Conservation (phyloP, 2,888 invertebrate species). For the Ypsolopha scabrella region DNA sequence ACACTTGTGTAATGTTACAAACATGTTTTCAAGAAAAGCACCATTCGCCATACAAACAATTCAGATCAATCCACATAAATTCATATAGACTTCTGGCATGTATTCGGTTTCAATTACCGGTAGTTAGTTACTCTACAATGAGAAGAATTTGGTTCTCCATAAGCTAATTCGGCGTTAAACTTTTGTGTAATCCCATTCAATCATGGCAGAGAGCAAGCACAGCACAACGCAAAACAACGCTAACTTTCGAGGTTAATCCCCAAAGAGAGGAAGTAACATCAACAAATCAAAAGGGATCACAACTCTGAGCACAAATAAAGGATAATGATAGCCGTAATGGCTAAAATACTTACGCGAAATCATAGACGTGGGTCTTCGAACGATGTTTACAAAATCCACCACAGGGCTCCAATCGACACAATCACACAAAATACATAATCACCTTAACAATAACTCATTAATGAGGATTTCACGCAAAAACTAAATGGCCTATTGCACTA, state of each 20-base stretch:
- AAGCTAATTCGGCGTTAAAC: no score
- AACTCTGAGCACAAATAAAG: constrained; percentile 20
- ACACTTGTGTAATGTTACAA: no score
- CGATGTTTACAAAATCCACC: constrained; percentile 65
- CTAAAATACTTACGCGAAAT: constrained; percentile 64
- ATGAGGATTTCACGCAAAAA: constrained; percentile 30
- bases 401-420: constrained; percentile 38
- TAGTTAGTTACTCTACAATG: no score
- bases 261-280: constrained; percentile 17
- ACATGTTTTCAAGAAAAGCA: no score
- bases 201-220: background rate
- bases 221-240: constrained; percentile 10
- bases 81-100: no score
- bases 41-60: no score
- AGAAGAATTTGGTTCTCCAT: no score
- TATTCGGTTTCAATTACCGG: no score
- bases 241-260: constrained; percentile 39
- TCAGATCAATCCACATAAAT: no score
- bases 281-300: constrained; percentile 20
- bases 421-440: constrained; percentile 51
- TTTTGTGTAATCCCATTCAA: no score
- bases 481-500: constrained; percentile 40
- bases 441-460: constrained; percentile 38
- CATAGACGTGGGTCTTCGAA: constrained; percentile 67
- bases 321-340: constrained; percentile 35